A percentile compares a stretch with the other conserved stretches of the same genome.
Evolutionary conservation across 2,888 invertebrate species (phyloP).

Genomic region (Nomada fabriciana): DNA sequence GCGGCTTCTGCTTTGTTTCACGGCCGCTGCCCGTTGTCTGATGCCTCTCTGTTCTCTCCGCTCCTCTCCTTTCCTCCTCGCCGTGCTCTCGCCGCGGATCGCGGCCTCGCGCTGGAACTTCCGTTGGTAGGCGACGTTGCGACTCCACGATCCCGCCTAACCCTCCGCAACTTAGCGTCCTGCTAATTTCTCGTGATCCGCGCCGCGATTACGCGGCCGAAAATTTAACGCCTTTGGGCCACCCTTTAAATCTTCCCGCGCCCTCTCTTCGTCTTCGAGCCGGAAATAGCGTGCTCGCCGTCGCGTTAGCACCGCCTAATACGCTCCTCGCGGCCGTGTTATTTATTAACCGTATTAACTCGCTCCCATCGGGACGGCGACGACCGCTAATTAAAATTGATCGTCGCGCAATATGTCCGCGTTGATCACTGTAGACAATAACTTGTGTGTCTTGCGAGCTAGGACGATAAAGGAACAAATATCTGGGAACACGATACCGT

Average conservation of each 20-base stretch:
- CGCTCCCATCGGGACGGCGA: slow-evolving; percentile 20
- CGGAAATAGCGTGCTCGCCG: slow-evolving; percentile 46
- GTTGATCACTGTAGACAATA: background rate
- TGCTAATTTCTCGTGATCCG: slow-evolving; percentile 80
- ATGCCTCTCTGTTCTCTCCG: slow-evolving; percentile 51
- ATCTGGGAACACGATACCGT: background rate
- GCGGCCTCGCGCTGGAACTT: slow-evolving; percentile 30
- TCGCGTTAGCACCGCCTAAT: slow-evolving; percentile 32
- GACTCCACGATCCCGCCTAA: slow-evolving; percentile 54
- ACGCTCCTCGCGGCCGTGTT: slow-evolving; percentile 22
- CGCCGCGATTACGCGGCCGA: slow-evolving; percentile 75
- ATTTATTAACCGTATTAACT: slow-evolving; percentile 53
- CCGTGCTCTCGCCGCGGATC: slow-evolving; percentile 33
- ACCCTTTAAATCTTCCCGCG: slow-evolving; percentile 61
- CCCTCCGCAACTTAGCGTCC: slow-evolving; percentile 62
- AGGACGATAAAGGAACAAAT: background rate
- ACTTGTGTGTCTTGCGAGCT: background rate
- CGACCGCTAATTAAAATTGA: slow-evolving; percentile 37
- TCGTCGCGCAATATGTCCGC: slow-evolving; percentile 14
- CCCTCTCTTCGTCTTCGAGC: background rate
- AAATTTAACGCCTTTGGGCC: slow-evolving; percentile 65
- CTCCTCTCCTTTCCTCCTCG: slow-evolving; percentile 43
- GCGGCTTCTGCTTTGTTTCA: slow-evolving; percentile 84
- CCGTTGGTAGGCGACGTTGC: slow-evolving; percentile 50
- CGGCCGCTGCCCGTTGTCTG: slow-evolving; percentile 82